Evolutionary conservation across 1,140 invertebrate genomes (phyloP), one percentile per base, ranked within the genome.

Genomic region (Brachionus koreanus): DNA sequence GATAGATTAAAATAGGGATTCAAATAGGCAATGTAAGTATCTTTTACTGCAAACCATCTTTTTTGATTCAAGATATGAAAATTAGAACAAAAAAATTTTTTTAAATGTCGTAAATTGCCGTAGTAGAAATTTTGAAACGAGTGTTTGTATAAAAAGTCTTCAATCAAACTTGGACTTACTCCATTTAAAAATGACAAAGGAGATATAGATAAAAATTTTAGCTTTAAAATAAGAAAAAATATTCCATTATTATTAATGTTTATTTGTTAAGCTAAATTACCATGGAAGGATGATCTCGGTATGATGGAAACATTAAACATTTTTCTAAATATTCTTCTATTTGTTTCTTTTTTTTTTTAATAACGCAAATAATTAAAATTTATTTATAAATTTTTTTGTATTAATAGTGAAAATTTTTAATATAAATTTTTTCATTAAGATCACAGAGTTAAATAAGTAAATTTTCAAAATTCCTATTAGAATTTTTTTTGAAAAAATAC

Each of bases 31-130:
- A 76, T 76, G n/a, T 49, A 76, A 9, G 72, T 29, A 19, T 76
- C 72, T 76, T 76, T 76, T 4, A 49, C 29, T 9, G 19, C 10
- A 63, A 79, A 79, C 57, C 57, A 79, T 35, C 76, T 29, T 63
- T 79, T 61, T 35, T 46, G 72, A 46, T 46, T 46, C n/a, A 43
- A 10, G 12, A 46, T 19, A 43, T 75, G 19, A 12, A 43, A 49
- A 25, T 75, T 75, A 12, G 19, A 43, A 23, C 16, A 43, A 46
- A 23, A 43, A 19, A 23, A 43, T 49, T 49, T 75, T 23, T 49
- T 46, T 16, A 76, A 33, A 19, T 29, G 43, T 1, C 33, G 16
- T 33, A 49, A 52, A 52, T 57, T 23, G 4, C 29, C 42, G 2
- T 13, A 23, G n/a, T 57, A 72, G 5, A 42, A 42, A 43, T 72